Evolutionary conservation across 2,797 vertebrate species (phyloP), one percentile per base, ranked within the genome.

Genomic region (Gastrophryne carolinensis): DNA sequence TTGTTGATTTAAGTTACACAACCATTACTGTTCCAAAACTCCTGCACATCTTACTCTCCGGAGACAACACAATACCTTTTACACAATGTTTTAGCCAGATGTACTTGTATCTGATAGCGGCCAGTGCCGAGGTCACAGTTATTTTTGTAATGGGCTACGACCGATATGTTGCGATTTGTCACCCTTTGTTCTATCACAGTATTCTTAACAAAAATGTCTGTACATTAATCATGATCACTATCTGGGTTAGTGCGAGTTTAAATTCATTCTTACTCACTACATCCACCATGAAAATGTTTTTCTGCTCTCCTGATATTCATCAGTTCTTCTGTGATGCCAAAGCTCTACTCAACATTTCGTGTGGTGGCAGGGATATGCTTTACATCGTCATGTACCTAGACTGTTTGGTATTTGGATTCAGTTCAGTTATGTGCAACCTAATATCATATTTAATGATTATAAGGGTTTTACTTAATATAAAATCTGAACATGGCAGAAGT

Each of bases 11-110:
- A 15, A 29, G 52, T n/a, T 56, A 56, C 2, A 29, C 26, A n/a
- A 56, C 52, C 9, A 15, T 30, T n/a, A 56, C 5, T 15, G 26
- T 56, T n/a, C 52, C 52, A 29, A 56, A 56, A 8, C 26, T 56
- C 4, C 52, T 56, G 4, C n/a, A 56, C 52, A 56, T 56, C 12
- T 56, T 56, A 30, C 15, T 56, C 2, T 56, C 52, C 30, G 26
- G 5, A 1, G 17, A 56, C 30, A 29, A 29, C 52, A 30, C 1
- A 11, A 7, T 56, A 15, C 8, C 52, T 26, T 56, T 17, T 13
- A 56, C 27, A 56, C 52, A 56, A n/a, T 56, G 52, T 15, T 56
- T 56, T n/a, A 56, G 39, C 6, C 63, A 65, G 26, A 65, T 65
- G 63, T 65, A 23, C 27, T 65, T 65, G 7, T 65, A 29, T 9